These are phyloP conservation scores for Eulemur macaco DNA, from an alignment of 2,113 vertebrate genomes.

Conservation along the genomic window DNA sequence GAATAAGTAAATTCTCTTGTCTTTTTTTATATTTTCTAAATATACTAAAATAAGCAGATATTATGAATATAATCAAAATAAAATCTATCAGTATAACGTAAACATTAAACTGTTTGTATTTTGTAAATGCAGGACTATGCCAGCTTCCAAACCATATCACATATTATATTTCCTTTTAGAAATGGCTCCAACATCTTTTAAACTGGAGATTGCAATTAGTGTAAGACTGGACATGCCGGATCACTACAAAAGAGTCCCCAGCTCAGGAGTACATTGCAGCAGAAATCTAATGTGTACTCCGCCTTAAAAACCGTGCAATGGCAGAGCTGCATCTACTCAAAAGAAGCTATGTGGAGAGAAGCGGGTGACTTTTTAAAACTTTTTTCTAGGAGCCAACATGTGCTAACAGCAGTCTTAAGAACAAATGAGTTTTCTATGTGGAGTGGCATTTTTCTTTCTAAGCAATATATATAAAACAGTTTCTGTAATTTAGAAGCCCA, in stretches of 20 bases:
- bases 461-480: neutral
- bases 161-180: neutral
- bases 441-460: neutral
- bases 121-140: neutral
- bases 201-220: neutral
- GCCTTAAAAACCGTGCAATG: neutral
- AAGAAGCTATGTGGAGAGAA: neutral
- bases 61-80: neutral
- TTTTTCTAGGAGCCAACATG: neutral
- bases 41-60: neutral
- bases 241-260: neutral
- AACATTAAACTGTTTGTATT: neutral
- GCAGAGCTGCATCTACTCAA: neutral
- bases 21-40: neutral
- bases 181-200: neutral
- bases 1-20: neutral
- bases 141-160: neutral
- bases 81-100: neutral
- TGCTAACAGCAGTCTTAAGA: neutral
- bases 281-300: neutral
- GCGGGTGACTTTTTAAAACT: neutral
- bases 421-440: neutral
- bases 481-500: neutral
- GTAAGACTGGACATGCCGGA: neutral
- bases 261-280: neutral